Base-by-base conservation (phyloP, 64 coral and sea anemone genomes). In the Cladopsammia gracilis region DNA sequence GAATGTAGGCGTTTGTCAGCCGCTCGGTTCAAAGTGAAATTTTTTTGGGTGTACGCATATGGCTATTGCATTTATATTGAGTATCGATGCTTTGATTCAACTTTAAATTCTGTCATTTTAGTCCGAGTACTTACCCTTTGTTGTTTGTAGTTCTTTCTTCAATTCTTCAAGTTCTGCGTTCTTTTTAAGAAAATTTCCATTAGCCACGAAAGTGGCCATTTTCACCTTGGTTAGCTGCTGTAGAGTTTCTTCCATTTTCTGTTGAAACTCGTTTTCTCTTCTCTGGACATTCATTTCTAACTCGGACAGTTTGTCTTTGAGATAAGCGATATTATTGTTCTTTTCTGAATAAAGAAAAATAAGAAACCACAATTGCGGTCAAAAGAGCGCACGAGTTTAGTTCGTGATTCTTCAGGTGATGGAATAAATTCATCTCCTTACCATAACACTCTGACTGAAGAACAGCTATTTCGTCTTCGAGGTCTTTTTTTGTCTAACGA, bases 251-350 rank as follows among this genome's bases (percentile, higher is more conserved):
- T 72, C 34, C 70, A 72, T 72, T 14, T 72, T 72, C 10, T 72
- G 70, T 10, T 72, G 25, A 72, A 72, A 72, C 70, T 72, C 70
- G 13, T 14, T 72, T 72, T 72, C 70, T 44, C 11, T 72, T 72
- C 11, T 72, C 26, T 44, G 22, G 34, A 15, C 23, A 72, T 7
- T 3, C 12, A 44, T 15, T 43, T 72, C 45, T 34, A 72, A 15
- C 70, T 44, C 14, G 10, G 70, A 72, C 26, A 72, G 7, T 8
- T 72, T 72, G 25, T 72, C 70, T 24, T 72, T 72, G 13, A 72
- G 25, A 24, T 72, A 24, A 72, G 45, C 70, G 70, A 72, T 72
- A 44, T 72, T 34, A 5, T 44, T 72, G 9, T 72, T 34, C 70
- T 72, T 72, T 45, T 72, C 70, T 72, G 26, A 72, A 72, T 26